phyloP scores from a whole-genome alignment of 2,113 vertebrate species.

The Chloebia gouldiae region DNA sequence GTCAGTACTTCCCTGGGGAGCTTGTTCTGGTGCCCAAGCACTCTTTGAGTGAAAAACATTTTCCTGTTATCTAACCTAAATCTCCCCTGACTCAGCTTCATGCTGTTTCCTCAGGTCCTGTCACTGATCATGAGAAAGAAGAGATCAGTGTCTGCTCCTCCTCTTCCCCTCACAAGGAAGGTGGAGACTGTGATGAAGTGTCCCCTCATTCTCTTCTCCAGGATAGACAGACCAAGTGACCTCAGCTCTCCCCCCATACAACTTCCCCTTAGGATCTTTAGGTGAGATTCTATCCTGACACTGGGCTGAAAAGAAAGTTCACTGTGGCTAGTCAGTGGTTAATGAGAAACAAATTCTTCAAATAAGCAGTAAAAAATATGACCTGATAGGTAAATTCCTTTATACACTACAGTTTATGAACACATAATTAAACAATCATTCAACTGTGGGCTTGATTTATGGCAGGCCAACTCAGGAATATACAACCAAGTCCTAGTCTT shows the following conservation, averaged over 20 bases:
- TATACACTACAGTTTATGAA: neutral
- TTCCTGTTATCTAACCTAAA: neutral
- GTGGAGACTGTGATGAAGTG: fast-evolving
- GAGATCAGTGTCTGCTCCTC: neutral
- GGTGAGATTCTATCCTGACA: neutral
- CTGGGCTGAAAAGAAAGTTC: neutral
- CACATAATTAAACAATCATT: slow-evolving; percentile 22
- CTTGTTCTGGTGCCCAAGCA: neutral
- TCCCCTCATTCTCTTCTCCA: neutral
- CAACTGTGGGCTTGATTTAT: neutral
- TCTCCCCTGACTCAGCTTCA: neutral
- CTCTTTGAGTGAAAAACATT: neutral
- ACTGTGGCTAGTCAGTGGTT: neutral
- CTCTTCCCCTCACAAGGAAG: neutral
- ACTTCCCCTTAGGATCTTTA: neutral
- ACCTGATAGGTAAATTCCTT: neutral
- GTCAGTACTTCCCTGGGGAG: neutral
- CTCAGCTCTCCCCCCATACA: neutral
- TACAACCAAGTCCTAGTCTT: neutral
- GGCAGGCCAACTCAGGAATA: neutral
- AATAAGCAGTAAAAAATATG: neutral
- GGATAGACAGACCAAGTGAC: neutral
- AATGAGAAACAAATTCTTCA: neutral
- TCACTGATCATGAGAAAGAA: neutral
- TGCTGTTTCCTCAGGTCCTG: fast-evolving